These are phyloP conservation scores for Agriopis leucophaearia DNA, from an alignment of 2,888 invertebrate species.

Conservation along the genomic window DNA sequence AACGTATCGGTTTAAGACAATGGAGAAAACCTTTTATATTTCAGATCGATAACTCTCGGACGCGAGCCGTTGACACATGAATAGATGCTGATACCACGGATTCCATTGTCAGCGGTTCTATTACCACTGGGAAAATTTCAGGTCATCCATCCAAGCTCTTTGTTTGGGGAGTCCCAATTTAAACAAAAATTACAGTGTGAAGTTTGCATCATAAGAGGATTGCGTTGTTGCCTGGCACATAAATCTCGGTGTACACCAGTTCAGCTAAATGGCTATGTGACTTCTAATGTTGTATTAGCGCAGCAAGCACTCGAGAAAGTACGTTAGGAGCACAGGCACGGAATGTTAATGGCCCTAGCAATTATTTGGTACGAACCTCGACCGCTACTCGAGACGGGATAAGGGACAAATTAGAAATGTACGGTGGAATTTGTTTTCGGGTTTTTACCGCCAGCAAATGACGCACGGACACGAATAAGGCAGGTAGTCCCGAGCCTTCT, in stretches of 20 bases:
- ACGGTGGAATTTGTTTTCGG: constrained; percentile 46
- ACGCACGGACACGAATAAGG: constrained; percentile 47
- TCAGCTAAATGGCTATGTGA: constrained; percentile 53
- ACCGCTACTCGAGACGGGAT: constrained; percentile 56
- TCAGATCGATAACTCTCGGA: constrained; percentile 76
- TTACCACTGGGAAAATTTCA: constrained; percentile 43
- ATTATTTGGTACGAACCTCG: constrained; percentile 66
- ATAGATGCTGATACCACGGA: constrained; percentile 37
- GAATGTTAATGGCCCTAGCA: constrained; percentile 75
- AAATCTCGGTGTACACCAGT: constrained; percentile 42
- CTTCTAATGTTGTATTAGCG: constrained; percentile 57
- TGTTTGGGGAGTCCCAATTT: constrained; percentile 22
- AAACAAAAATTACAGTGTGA: constrained; percentile 9
- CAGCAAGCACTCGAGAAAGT: constrained; percentile 67
- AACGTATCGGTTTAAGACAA: constrained; percentile 73
- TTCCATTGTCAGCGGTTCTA: constrained; percentile 52
- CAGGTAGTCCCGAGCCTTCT: constrained; percentile 41
- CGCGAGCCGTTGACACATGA: constrained; percentile 74
- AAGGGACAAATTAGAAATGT: constrained; percentile 62
- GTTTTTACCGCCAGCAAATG: constrained; percentile 44
- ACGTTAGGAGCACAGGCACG: constrained; percentile 59
- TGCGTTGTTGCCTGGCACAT: constrained; percentile 40
- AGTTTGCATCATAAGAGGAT: constrained; percentile 38
- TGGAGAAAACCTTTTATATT: constrained; percentile 75
- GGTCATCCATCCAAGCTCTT: constrained; percentile 22